These are phyloP conservation scores for Triops cancriformis DNA, from an alignment of 1,140 invertebrate species.

Conservation along the genomic window DNA sequence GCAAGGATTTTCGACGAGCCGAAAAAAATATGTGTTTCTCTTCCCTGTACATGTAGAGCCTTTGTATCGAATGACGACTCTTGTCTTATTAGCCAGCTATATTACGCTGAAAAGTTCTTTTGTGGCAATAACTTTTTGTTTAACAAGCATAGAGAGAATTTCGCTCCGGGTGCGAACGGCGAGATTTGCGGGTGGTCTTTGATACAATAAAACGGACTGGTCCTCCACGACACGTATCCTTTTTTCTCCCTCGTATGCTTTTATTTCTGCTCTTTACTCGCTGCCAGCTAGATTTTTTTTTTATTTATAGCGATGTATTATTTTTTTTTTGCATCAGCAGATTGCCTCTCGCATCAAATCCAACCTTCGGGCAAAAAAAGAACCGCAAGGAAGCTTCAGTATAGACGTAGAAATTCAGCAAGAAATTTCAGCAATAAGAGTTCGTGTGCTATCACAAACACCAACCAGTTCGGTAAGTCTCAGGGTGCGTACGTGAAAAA, in stretches of 20 bases:
- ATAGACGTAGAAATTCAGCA: not conserved
- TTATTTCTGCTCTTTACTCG: not conserved
- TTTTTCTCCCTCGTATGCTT: not conserved
- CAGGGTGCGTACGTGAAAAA: too few relatives aligned
- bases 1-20: not conserved
- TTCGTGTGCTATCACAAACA: too few relatives aligned
- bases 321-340: not conserved
- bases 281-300: not conserved
- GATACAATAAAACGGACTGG: not conserved
- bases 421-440: too few relatives aligned
- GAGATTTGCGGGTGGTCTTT: conserved; percentile 13
- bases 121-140: conserved; percentile 10
- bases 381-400: not conserved
- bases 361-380: not conserved
- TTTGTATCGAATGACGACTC: not conserved
- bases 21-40: not conserved
- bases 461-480: too few relatives aligned
- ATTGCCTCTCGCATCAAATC: not conserved
- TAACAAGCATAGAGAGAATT: conserved; percentile 11
- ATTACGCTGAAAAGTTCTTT: not conserved
- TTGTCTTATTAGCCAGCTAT: conserved; percentile 1
- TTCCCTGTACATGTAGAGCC: not conserved
- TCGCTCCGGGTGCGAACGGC: conserved; percentile 1
- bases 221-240: not conserved
- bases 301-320: not conserved